phyloP scores from a whole-genome alignment of 64 coral and sea anemone species.

The Trachythela sp. region DNA sequence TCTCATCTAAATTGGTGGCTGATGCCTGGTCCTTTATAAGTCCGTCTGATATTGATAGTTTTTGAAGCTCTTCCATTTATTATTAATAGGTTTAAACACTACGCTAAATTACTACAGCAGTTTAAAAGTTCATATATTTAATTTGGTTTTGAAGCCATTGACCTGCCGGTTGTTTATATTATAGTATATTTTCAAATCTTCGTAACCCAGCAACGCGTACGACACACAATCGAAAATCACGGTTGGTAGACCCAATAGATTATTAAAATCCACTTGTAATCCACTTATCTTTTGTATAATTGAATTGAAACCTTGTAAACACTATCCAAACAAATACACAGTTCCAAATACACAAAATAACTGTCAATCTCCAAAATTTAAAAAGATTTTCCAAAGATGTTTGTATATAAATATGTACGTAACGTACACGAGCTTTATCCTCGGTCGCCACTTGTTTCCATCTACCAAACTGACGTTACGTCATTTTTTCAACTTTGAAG shows the following conservation, averaged over 20 bases:
- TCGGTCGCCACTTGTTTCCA: no score
- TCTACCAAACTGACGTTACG: no score
- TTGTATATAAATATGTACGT: background rate
- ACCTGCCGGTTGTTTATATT: no score
- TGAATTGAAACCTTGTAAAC: no score
- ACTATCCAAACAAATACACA: no score
- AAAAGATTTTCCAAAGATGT: background rate
- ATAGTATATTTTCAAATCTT: background rate
- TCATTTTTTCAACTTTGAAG: no score
- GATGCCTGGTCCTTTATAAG: background rate
- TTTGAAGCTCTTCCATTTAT: background rate
- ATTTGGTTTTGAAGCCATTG: background rate
- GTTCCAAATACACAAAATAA: no score
- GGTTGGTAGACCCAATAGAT: no score
- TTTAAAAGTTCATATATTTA: no score
- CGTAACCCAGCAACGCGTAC: background rate
- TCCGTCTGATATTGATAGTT: background rate
- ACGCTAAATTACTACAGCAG: no score
- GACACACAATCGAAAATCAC: background rate
- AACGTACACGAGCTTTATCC: background rate
- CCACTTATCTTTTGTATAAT: no score
- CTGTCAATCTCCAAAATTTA: background rate
- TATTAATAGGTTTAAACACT: background rate
- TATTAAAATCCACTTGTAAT: no score
- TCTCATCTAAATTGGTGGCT: background rate